phyloP scores from a whole-genome alignment of 2,888 invertebrate species.

The Bombyx huttoni region DNA sequence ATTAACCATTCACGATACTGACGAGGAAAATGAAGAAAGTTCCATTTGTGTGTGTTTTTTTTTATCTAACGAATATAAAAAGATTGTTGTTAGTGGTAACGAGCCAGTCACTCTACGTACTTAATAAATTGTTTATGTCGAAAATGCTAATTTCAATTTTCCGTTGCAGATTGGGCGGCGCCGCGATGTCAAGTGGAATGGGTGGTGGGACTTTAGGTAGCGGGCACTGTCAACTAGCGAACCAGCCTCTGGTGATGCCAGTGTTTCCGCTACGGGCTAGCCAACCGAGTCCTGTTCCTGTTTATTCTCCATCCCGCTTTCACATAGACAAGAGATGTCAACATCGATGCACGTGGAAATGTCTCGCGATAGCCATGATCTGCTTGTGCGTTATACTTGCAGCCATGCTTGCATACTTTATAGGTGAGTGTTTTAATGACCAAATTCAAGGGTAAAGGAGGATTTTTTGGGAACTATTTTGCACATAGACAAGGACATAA shows the following conservation, averaged over 20 bases:
- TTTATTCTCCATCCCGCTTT: conserved; percentile 91
- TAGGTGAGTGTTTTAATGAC: conserved; percentile 77
- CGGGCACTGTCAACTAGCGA: conserved; percentile 79
- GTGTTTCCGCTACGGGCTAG: conserved; percentile 88
- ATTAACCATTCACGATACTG: neutral
- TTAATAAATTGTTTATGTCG: neutral
- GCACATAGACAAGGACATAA: too few relatives aligned
- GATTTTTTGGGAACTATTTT: too few relatives aligned
- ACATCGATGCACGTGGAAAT: conserved; percentile 97
- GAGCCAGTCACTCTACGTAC: neutral
- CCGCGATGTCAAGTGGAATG: conserved; percentile 71
- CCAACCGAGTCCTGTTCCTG: conserved; percentile 83
- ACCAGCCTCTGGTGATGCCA: conserved; percentile 87
- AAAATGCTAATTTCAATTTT: neutral
- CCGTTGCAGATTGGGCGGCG: conserved; percentile 59
- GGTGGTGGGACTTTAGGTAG: conserved; percentile 76
- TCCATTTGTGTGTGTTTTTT: neutral
- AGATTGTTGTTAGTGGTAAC: neutral
- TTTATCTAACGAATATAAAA: neutral
- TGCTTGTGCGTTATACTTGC: conserved; percentile 90
- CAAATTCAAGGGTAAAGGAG: too few relatives aligned
- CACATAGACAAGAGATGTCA: conserved; percentile 95
- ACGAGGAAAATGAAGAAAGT: neutral
- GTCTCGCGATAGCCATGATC: conserved; percentile 93
- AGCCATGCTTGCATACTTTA: conserved; percentile 95